A percentile compares a stretch with the other conserved stretches of the same genome.
These are phyloP conservation scores for Cyphomyrmex costatus DNA, from an alignment of 1,140 invertebrate genomes.

Conservation along the genomic window DNA sequence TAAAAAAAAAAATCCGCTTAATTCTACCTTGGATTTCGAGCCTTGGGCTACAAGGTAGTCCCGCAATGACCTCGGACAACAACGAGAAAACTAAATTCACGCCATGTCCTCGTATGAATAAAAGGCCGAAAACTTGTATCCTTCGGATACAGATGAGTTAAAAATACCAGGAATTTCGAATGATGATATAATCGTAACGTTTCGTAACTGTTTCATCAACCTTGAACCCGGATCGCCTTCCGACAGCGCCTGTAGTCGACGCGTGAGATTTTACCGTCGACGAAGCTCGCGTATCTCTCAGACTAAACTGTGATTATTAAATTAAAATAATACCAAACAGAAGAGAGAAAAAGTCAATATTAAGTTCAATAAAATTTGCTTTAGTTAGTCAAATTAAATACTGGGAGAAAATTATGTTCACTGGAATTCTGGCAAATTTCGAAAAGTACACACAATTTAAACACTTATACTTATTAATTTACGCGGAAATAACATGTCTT, in stretches of 20 bases:
- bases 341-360: no score
- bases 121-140: background rate
- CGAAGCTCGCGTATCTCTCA: background rate
- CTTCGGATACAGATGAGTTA: background rate
- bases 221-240: constrained; percentile 41
- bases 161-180: constrained; percentile 1
- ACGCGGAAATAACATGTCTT: no score
- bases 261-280: background rate
- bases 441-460: no score
- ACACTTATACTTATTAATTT: no score
- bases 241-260: background rate
- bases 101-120: background rate
- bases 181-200: constrained; percentile 25
- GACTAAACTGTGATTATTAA: no score
- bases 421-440: no score
- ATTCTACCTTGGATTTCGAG: constrained; percentile 7
- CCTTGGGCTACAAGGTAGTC: background rate
- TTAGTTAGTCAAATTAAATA: no score
- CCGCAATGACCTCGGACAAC: constrained; percentile 6
- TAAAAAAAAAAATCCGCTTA: constrained; percentile 1
- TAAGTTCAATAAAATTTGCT: no score
- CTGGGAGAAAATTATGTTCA: no score
- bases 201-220: background rate
- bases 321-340: no score
- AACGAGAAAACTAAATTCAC: background rate